Conservation (phyloP, 2,797 vertebrate genomes). For the Triplophysa bombifrons region DNA sequence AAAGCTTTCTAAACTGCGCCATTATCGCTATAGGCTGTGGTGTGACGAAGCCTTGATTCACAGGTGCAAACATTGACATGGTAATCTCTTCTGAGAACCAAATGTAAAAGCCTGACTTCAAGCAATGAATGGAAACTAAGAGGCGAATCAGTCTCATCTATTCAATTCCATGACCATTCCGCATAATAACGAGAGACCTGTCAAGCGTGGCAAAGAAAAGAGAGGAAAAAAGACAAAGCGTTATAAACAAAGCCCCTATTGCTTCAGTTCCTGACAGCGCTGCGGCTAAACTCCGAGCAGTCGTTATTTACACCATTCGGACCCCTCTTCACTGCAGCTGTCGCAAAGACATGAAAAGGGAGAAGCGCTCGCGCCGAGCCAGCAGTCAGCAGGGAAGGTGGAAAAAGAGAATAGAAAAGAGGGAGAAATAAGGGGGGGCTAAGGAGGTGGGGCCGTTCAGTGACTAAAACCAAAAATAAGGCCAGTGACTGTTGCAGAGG, state of each 20-base stretch:
- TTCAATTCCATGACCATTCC: conserved; percentile 62
- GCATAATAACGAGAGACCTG: conserved; percentile 63
- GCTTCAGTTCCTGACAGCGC: conserved; percentile 63
- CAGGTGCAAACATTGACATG: conserved; percentile 73
- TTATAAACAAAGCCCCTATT: conserved; percentile 70
- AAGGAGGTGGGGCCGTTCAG: conserved; percentile 15
- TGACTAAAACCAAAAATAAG: conserved; percentile 24
- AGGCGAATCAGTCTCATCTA: conserved; percentile 61
- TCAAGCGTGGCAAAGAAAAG: conserved; percentile 59
- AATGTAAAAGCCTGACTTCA: conserved; percentile 60
- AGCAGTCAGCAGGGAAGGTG: conserved; percentile 34
- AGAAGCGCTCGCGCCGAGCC: conserved; percentile 27
- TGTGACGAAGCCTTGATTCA: conserved; percentile 67
- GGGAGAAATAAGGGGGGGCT: not conserved
- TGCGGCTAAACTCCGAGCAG: conserved; percentile 68
- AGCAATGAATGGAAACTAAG: conserved; percentile 57
- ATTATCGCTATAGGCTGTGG: conserved; percentile 59
- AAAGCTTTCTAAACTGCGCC: conserved; percentile 51
- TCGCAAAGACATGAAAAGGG: conserved; percentile 63
- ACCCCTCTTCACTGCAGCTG: conserved; percentile 68
- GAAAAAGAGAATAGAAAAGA: conserved; percentile 8
- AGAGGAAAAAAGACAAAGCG: conserved; percentile 67
- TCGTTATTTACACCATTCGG: conserved; percentile 67
- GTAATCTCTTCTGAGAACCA: conserved; percentile 64
- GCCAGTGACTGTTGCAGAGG: conserved; percentile 56